Base-by-base conservation (phyloP, 2,888 invertebrate genomes). In the Erebia epiphron region DNA sequence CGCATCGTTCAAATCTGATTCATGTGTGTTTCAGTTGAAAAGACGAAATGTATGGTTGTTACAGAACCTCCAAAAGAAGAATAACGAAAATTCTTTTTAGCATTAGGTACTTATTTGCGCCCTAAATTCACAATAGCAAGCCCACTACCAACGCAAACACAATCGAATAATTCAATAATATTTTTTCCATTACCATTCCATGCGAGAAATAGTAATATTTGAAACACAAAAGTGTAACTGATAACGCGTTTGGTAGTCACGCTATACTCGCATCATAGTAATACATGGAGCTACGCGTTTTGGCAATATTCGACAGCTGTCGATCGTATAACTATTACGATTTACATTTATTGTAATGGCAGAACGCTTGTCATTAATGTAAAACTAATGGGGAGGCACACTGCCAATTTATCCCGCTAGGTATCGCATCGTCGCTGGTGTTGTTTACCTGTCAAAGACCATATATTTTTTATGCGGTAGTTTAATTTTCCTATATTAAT, bases 281-380 rank as follows among this genome's bases (percentile, higher is more conserved):
- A 72, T 66, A 72, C 73, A 74, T 74, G 76, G 76, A 69, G 54
- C 50, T 77, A 58, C 73, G 77, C 75, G 72, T 73, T 75, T 69
- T 70, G 61, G 76, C 75, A 75, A 79, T 80, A 75, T 74, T 72
- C 71, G 75, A 72, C 79, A 80, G 78, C 79, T 80, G 79, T 73
- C 77, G 77, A 77, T 74, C 76, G 74, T 65, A 75, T 76, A 79
- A 77, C 79, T 77, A 73, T 77, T 72, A 77, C 75, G 76, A 75
- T 78, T 78, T 78, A 79, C 60, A 63, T 57, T 50, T 41, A 52
- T 50, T 41, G 35, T 67, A 60, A 60, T 60, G 46, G 62, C 26
- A 1, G 14, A 62, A 49, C 16, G 46, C 18, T 62, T 62, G 62
- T 14, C 21, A 14, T 62, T 46, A 62, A 49, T 49, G 62, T 18